Conservation (phyloP, 1,140 invertebrate genomes). For the Drosophila micromelanica region DNA sequence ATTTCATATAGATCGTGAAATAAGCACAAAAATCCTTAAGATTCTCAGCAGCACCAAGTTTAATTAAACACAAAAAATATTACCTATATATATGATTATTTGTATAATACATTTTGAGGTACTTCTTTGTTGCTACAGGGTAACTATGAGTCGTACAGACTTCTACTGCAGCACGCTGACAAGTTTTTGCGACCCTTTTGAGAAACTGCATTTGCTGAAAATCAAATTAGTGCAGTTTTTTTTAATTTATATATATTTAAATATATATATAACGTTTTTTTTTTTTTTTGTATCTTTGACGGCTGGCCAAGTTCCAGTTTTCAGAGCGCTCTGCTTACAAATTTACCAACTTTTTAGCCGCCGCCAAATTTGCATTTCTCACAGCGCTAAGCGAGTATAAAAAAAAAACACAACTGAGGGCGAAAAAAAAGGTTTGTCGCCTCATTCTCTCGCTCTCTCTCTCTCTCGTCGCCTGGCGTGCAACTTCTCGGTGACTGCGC, state of each 20-base stretch:
- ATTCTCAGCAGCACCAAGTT: too few relatives aligned
- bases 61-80: too few relatives aligned
- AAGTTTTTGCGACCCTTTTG: conserved; percentile 3
- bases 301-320: conserved; percentile 31
- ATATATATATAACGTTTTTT: not conserved
- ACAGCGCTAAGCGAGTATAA: conserved; percentile 36
- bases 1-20: too few relatives aligned
- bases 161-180: too few relatives aligned
- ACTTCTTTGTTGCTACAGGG: not conserved
- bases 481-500: not conserved
- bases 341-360: conserved; percentile 57
- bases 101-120: too few relatives aligned
- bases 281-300: not conserved
- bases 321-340: conserved; percentile 57
- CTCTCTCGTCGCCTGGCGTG: not conserved
- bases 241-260: not conserved
- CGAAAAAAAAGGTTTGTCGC: conserved; percentile 40
- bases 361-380: conserved; percentile 76
- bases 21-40: too few relatives aligned
- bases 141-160: not conserved
- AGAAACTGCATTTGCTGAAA: conserved; percentile 26
- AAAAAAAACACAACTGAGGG: conserved; percentile 31
- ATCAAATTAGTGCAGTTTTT: conserved; percentile 78
- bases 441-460: not conserved
- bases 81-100: too few relatives aligned